Evolutionary conservation across 2,113 vertebrate species (phyloP), one percentile per base, ranked within the genome.

Genomic region (Salvelinus alpinus): DNA sequence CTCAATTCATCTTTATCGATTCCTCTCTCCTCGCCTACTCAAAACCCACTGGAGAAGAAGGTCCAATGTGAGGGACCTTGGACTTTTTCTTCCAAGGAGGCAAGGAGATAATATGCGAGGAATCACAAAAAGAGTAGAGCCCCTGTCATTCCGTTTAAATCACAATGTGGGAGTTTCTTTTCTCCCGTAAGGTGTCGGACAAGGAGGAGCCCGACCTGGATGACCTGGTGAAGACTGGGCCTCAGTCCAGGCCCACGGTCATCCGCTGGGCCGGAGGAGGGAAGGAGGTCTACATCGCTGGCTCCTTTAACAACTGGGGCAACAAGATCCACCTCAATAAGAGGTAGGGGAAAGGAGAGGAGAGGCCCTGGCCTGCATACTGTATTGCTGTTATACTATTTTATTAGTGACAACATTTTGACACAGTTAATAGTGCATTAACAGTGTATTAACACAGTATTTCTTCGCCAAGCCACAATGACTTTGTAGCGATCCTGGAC

Each of bases 241-340:
- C 95, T 47, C 97, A 98, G 78, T 95, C 96, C 80, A 95, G 96
- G 66, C 97, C 97, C 29, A 99, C 97, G 1, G 97, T 99, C 64
- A 99, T 99, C 82, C 96, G 97, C 77, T 99, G 97, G 97, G 94
- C 95, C 0, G 96, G 97, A 76, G 97, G 97, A 57, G 97, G 97
- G 24, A 98, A 95, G 85, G 97, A 99, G 70, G 96, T 99, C 82
- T 97, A 95, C 88, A 98, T 99, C 73, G 94, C 97, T 0, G 97
- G 97, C 13, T 99, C 97, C 54, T 99, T 99, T 89, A 97, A 99
- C 88, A 98, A 95, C 87, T 99, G 97, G 97, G 95, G 89, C 87
- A 84, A 94, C 75, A 99, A 99, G 92, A 99, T 99, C 84, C 97
- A 97, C 0, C 94, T 99, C 68, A 99, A 97, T 89, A 99, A 98